Evolutionary conservation across 2,797 vertebrate species (phyloP).

Genomic region (Gallinago solitaria): DNA sequence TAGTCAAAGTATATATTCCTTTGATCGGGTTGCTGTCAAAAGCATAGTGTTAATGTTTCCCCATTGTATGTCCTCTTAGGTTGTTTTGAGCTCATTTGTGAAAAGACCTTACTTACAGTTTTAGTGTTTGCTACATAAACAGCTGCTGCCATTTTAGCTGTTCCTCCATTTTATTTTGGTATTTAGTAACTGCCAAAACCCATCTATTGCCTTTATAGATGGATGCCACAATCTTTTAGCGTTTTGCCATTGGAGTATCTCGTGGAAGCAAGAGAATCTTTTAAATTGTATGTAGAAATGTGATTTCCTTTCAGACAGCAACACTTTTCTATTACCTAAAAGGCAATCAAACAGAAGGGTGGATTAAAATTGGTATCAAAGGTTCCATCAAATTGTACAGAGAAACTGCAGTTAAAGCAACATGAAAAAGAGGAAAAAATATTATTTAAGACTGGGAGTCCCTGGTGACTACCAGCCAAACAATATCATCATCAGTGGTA

Average conservation of each 20-base stretch:
- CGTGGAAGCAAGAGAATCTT: background rate
- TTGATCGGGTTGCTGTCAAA: background rate
- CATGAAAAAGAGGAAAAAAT: background rate
- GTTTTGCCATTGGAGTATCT: background rate
- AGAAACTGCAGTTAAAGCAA: background rate
- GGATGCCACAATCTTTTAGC: background rate
- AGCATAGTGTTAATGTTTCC: fast-evolving
- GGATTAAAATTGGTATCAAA: background rate
- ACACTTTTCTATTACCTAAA: background rate
- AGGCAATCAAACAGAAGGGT: background rate
- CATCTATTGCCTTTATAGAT: background rate
- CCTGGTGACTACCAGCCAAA: background rate
- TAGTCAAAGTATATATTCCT: background rate
- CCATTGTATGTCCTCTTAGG: background rate
- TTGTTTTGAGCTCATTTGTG: background rate
- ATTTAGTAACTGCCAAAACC: background rate
- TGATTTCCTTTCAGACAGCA: background rate
- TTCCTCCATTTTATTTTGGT: background rate
- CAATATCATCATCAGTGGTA: background rate
- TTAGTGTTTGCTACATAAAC: background rate
- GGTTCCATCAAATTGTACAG: background rate
- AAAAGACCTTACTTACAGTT: background rate
- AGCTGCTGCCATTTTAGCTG: background rate
- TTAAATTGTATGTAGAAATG: background rate
- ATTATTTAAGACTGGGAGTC: background rate